Conservation (phyloP, 2,113 vertebrate genomes). For the Corythaixoides concolor region DNA sequence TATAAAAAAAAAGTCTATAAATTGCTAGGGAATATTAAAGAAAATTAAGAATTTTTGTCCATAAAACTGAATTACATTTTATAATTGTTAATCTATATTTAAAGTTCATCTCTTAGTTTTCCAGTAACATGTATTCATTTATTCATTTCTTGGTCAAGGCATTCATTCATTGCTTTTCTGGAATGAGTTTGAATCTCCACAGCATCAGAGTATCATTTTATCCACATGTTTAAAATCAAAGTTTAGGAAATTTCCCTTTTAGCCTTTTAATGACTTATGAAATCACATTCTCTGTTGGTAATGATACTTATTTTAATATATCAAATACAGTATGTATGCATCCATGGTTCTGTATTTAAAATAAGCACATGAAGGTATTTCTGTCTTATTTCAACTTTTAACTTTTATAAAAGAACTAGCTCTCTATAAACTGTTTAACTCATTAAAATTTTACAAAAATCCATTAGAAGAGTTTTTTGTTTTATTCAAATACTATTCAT, state of each 20-base stretch:
- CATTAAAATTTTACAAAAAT: constrained; percentile 33
- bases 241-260: background rate
- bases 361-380: background rate
- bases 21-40: background rate
- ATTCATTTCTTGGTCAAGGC: background rate
- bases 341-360: background rate
- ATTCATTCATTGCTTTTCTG: background rate
- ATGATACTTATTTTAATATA: background rate
- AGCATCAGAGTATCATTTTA: background rate
- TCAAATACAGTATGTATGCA: background rate
- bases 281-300: background rate
- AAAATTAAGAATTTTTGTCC: background rate
- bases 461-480: background rate
- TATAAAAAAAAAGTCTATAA: background rate
- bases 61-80: background rate
- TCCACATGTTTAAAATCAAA: background rate
- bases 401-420: background rate
- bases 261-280: background rate
- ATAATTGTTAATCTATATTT: background rate
- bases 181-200: background rate
- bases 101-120: background rate
- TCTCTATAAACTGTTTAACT: background rate
- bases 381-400: background rate
- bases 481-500: constrained; percentile 20
- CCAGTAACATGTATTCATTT: background rate